These are phyloP conservation scores for Myotis davidii DNA, from an alignment of 2,113 vertebrate species.

Conservation along the genomic window DNA sequence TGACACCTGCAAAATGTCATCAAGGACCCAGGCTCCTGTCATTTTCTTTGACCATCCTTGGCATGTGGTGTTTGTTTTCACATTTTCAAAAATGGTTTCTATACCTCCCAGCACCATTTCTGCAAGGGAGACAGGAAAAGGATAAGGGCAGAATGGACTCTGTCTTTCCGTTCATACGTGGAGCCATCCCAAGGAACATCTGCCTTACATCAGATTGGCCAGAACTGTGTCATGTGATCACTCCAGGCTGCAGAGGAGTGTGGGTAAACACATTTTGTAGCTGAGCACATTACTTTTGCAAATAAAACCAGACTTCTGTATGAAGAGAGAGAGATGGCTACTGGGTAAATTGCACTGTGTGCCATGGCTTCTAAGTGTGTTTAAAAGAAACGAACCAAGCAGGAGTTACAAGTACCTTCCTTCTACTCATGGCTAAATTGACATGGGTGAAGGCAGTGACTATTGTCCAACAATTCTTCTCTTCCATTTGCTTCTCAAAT, in stretches of 20 bases:
- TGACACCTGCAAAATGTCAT: background rate
- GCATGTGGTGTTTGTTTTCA: slow-evolving; percentile 13
- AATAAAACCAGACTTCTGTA: slow-evolving; percentile 13
- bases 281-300: background rate
- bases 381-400: background rate
- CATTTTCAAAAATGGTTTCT: background rate
- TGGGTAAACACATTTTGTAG: background rate
- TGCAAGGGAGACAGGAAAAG: background rate
- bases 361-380: background rate
- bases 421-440: background rate
- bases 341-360: background rate
- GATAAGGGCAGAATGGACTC: background rate
- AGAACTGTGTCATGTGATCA: background rate
- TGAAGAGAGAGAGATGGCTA: background rate
- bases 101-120: background rate
- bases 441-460: background rate
- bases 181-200: background rate
- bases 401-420: background rate
- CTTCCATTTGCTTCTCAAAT: background rate
- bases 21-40: background rate
- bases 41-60: background rate
- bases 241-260: background rate
- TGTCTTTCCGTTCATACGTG: background rate
- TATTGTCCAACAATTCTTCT: background rate
- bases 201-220: background rate